A percentile compares a stretch with the other conserved stretches of the same genome.
Conservation (phyloP, 2,888 invertebrate species). For the Xylocampa areola region DNA sequence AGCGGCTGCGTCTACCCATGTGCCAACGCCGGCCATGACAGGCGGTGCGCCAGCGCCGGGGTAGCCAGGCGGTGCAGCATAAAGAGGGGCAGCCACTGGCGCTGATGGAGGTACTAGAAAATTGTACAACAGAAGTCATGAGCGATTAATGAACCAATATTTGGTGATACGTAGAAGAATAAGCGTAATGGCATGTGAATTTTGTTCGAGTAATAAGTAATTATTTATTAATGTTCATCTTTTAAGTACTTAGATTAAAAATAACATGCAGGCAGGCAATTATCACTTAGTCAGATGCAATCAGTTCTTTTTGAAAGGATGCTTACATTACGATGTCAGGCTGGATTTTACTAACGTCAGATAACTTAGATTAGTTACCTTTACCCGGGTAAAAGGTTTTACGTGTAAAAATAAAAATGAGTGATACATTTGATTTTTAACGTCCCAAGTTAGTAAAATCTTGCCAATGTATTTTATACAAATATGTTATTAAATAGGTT, state of each 20-base stretch:
- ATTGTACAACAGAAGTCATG: neutral
- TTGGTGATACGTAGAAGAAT: constrained; percentile 1
- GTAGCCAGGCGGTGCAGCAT: constrained; percentile 77
- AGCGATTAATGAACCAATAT: neutral
- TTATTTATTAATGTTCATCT: too few species aligned
- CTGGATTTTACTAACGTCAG: too few species aligned
- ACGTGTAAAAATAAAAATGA: too few species aligned
- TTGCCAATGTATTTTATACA: too few species aligned
- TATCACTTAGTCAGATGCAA: constrained; percentile 13
- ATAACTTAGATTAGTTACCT: too few species aligned
- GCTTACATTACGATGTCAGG: too few species aligned
- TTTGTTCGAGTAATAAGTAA: neutral
- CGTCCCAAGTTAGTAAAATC: too few species aligned
- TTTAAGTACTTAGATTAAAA: neutral
- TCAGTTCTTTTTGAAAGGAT: neutral
- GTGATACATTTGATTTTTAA: too few species aligned
- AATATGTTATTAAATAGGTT: neutral
- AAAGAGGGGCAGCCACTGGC: constrained; percentile 77
- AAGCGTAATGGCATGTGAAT: constrained; percentile 29
- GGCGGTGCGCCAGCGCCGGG: constrained; percentile 71
- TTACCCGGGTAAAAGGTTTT: too few species aligned
- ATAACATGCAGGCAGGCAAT: constrained; percentile 35
- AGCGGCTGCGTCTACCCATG: constrained; percentile 90
- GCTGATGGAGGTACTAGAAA: constrained; percentile 74
- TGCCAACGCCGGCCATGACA: constrained; percentile 66